Evolutionary conservation across 1,140 invertebrate species (phyloP).

Genomic region (Drosophila nannoptera): DNA sequence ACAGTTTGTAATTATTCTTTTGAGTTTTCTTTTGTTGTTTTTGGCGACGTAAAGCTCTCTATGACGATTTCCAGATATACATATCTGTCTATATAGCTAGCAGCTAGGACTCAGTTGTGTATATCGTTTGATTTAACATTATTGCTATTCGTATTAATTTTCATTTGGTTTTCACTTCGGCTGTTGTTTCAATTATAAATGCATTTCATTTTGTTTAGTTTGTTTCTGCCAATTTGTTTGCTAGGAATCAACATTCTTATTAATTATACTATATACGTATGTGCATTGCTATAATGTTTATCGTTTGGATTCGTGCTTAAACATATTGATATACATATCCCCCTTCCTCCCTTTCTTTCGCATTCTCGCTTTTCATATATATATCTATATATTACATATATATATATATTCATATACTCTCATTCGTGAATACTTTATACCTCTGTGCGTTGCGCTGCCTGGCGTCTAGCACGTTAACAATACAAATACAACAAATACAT

Average conservation of each 20-base stretch:
- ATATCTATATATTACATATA: constrained; percentile 17
- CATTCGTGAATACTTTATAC: neutral
- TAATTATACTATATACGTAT: constrained; percentile 53
- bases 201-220: constrained; percentile 39
- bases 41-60: constrained; percentile 41
- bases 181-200: constrained; percentile 48
- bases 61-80: constrained; percentile 2
- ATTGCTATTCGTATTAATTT: constrained; percentile 22
- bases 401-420: constrained; percentile 13
- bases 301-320: constrained; percentile 70
- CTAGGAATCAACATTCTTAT: constrained; percentile 59
- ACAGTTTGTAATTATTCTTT: constrained; percentile 21
- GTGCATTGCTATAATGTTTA: constrained; percentile 64
- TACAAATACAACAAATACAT: constrained; percentile 43
- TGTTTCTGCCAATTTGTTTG: constrained; percentile 10
- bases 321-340: constrained; percentile 65
- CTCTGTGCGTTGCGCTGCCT: constrained; percentile 14
- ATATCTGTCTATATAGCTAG: constrained; percentile 12
- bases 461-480: constrained; percentile 28
- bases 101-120: constrained; percentile 43
- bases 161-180: constrained; percentile 18
- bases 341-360: no score
- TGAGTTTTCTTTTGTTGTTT: neutral
- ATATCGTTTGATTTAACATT: constrained; percentile 34
- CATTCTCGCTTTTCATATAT: neutral